Percentiles rank a stretch among this genome's conserved stretches.
phyloP scores from a whole-genome alignment of 2,888 invertebrate genomes.

The Meteorus colon region DNA sequence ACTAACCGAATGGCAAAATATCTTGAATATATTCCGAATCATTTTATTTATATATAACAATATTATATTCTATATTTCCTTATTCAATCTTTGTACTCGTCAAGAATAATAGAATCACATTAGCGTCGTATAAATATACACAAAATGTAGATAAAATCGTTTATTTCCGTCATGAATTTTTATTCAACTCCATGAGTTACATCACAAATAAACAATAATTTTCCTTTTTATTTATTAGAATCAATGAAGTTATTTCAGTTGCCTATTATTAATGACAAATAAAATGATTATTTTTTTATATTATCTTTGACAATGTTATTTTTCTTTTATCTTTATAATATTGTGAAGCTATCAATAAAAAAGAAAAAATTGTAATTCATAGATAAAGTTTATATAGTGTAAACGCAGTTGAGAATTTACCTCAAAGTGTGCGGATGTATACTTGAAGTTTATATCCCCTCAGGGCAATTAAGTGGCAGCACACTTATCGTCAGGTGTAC shows the following conservation, averaged over 20 bases:
- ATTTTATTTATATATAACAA: background rate
- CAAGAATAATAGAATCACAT: background rate
- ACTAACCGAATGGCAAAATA: constrained; percentile 10
- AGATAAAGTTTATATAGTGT: background rate
- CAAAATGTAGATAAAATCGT: background rate
- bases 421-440: background rate
- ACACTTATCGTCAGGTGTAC: constrained; percentile 15
- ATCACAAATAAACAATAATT: no score
- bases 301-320: no score
- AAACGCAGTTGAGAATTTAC: background rate
- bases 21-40: background rate
- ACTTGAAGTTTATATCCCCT: background rate
- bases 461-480: constrained; percentile 13
- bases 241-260: no score
- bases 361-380: background rate
- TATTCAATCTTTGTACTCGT: background rate
- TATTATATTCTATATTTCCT: background rate
- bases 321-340: no score
- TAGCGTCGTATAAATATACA: background rate
- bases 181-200: no score
- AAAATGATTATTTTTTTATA: no score
- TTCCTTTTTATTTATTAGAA: no score
- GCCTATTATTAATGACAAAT: no score
- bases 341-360: background rate
- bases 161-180: background rate